A percentile compares a stretch with the other conserved stretches of the same genome.
phyloP scores from a whole-genome alignment of 1,140 invertebrate species.

The Nomia melanderi region DNA sequence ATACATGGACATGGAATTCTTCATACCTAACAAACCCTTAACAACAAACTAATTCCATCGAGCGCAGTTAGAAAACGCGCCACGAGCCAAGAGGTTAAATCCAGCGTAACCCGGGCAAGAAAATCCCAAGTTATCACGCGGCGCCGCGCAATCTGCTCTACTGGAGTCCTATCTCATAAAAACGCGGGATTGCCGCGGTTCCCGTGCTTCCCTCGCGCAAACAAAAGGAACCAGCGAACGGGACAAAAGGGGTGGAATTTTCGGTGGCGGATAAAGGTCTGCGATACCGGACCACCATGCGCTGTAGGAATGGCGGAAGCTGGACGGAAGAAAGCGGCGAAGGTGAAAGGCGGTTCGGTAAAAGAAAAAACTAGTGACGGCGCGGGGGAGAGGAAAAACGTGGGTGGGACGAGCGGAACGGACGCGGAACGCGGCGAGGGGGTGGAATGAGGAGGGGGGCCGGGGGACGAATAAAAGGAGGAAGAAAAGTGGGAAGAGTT shows the following conservation, averaged over 20 bases:
- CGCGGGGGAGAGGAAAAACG: slow-evolving; percentile 39
- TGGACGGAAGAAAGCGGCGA: slow-evolving; percentile 35
- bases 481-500: slow-evolving; percentile 54
- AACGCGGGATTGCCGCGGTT: slow-evolving; percentile 12
- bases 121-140: background rate
- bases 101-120: background rate
- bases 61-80: too few species aligned
- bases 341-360: slow-evolving; percentile 20
- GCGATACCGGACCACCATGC: slow-evolving; percentile 1
- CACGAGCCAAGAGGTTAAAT: too few species aligned
- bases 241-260: slow-evolving; percentile 38
- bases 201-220: slow-evolving; percentile 16
- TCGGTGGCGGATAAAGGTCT: slow-evolving; percentile 40
- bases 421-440: slow-evolving; percentile 48
- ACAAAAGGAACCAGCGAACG: slow-evolving; percentile 33
- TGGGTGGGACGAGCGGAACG: slow-evolving; percentile 36
- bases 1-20: too few species aligned
- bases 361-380: slow-evolving; percentile 58
- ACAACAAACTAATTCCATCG: too few species aligned
- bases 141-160: background rate
- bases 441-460: slow-evolving; percentile 11
- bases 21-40: too few species aligned
- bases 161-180: slow-evolving; percentile 10
- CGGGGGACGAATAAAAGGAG: slow-evolving; percentile 44
- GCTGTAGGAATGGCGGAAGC: slow-evolving; percentile 13